Base-by-base conservation (phyloP, 2,797 vertebrate species). In the Spheniscus humboldti region DNA sequence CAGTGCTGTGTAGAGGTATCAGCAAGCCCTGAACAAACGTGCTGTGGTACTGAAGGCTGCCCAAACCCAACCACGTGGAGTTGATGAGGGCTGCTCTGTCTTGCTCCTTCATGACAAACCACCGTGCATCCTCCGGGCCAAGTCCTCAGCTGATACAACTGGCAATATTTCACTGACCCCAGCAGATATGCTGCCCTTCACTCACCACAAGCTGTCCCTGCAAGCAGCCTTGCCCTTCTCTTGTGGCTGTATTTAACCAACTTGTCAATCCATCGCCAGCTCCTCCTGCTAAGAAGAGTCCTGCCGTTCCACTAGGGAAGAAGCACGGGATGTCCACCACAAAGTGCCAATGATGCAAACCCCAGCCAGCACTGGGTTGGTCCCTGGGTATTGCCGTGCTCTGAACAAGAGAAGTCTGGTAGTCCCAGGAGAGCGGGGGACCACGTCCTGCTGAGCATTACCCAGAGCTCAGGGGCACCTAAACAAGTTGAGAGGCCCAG, bases 311-410 rank as follows among this genome's bases (percentile, higher is more conserved):
- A 19, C 20, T 25, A 33, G 5, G 28, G 30, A 62, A 16, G 33
- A 10, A 39, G 31, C 27, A 69, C 0, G 0, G 18, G 35, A 27
- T 35, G 24, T 63, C 6, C n/a, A 17, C 13, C 35, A 52, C 4
- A 2, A 52, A 59, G 30, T 7, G 13, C 27, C 64, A 63, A 0
- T 33, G 47, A 43, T 47, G 35, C 20, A 85, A 75, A 84, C 6
- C 28, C 31, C 73, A 77, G 37, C 43, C 39, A 73, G 56, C 56
- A 33, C 35, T 43, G 56, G 17, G 9, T 17, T 74, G n/a, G 6
- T 39, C 35, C 30, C 24, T 22, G 22, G 19, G 4, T 35, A 56
- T 31, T 52, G 57, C 30, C 75, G 10, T 23, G 11, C 19, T 66
- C 52, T 55, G 23, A 74, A n/a, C 24, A 56, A 71, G 25, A 76